Percentiles rank a stretch among this genome's conserved stretches.
These are phyloP conservation scores for Drosophila sucinea DNA, from an alignment of 1,140 invertebrate species.

Conservation along the genomic window DNA sequence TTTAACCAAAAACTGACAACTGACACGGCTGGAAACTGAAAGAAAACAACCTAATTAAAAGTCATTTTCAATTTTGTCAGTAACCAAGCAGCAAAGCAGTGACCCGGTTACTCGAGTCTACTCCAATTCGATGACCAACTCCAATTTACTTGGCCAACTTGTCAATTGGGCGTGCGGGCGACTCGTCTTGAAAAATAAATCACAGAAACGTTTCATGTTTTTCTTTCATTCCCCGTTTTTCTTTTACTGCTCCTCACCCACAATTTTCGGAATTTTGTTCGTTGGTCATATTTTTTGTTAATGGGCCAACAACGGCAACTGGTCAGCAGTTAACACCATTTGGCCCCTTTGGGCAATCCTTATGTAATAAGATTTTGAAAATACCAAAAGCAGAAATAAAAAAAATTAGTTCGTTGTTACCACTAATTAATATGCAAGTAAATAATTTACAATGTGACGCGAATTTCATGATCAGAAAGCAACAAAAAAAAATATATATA, in stretches of 20 bases:
- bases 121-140: conserved; percentile 1
- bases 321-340: conserved; percentile 52
- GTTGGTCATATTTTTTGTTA: conserved; percentile 40
- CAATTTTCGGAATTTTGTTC: conserved; percentile 35
- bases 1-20: conserved; percentile 10
- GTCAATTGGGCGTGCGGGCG: background rate
- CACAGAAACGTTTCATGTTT: conserved; percentile 38
- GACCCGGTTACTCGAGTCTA: conserved; percentile 37
- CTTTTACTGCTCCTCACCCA: conserved; percentile 49
- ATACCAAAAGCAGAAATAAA: conserved; percentile 1
- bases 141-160: background rate
- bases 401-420: conserved; percentile 35
- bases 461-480: conserved; percentile 52
- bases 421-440: conserved; percentile 72
- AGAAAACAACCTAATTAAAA: conserved; percentile 61
- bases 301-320: conserved; percentile 50
- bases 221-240: conserved; percentile 33
- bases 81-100: conserved; percentile 48
- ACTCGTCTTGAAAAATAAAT: conserved; percentile 28
- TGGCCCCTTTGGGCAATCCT: conserved; percentile 35
- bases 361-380: conserved; percentile 53
- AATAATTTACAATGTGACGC: conserved; percentile 67
- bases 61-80: conserved; percentile 61
- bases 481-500: background rate
- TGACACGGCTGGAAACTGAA: background rate